These are phyloP conservation scores for Baronia brevicornis DNA, from an alignment of 2,888 invertebrate species.

Conservation along the genomic window DNA sequence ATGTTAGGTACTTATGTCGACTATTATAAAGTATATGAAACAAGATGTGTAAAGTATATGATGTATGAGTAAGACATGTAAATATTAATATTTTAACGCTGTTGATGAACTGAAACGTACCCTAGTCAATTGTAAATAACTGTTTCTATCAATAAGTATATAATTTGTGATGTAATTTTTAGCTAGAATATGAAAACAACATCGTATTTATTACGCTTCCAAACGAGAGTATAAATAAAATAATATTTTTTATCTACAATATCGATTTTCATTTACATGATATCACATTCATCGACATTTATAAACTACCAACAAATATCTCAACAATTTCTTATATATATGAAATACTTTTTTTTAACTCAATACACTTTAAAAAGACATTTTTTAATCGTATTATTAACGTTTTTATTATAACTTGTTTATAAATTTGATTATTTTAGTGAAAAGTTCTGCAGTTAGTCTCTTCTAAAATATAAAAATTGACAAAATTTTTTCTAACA, in stretches of 20 bases:
- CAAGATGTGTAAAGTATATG: constrained; percentile 35
- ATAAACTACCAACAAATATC: constrained; percentile 4
- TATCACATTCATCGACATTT: constrained; percentile 4
- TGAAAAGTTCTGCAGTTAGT: too few species aligned
- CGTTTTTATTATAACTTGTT: too few species aligned
- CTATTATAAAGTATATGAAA: constrained; percentile 34
- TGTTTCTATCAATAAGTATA: constrained; percentile 53
- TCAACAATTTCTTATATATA: too few species aligned
- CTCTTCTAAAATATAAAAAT: too few species aligned
- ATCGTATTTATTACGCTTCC: constrained; percentile 76
- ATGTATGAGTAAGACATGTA: constrained; percentile 40
- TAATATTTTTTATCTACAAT: constrained; percentile 69
- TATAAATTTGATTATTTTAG: too few species aligned
- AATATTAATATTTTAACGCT: constrained; percentile 42
- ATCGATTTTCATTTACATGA: constrained; percentile 38
- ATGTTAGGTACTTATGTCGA: constrained; percentile 60
- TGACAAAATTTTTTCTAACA: too few species aligned
- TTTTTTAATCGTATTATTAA: too few species aligned
- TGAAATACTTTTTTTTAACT: too few species aligned
- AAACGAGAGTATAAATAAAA: constrained; percentile 72
- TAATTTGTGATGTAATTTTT: constrained; percentile 73
- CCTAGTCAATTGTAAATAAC: constrained; percentile 75
- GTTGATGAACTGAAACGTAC: constrained; percentile 74
- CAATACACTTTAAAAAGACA: too few species aligned
- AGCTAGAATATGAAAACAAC: constrained; percentile 60